Base-by-base conservation (phyloP, 2,888 invertebrate genomes). In the Caenorhabditis uteleia region DNA sequence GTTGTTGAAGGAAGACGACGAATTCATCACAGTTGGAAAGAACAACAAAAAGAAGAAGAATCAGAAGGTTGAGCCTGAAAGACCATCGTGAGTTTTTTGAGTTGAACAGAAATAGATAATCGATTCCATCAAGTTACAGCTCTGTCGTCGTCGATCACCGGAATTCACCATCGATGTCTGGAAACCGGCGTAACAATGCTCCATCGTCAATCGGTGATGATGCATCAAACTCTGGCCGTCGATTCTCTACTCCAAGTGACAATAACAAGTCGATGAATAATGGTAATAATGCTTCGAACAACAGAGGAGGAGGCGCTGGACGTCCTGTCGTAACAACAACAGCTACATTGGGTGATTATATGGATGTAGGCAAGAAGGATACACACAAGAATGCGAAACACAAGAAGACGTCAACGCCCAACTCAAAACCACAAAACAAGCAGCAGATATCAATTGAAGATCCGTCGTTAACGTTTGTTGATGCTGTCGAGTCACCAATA, bases 21-120 rank as follows among this genome's bases (percentile, higher is more conserved):
- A 65, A 25, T 68, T 70, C 34, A 61, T 65, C 14, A 58, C 61
- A 3, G 70, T 68, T 16, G 57, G 51, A 29, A 59, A 50, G 25
- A 59, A 60, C n/a, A 51, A 51, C 25, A 57, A 48, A 23, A 67
- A 68, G 58, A 70, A 70, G 46, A 62, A 56, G 16, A 42, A 50
- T 20, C 34, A 33, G 25, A 25, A n/a, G n/a, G n/a, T n/a, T n/a
- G n/a, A n/a, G n/a, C n/a, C n/a, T n/a, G n/a, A n/a, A n/a, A n/a
- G n/a, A n/a, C n/a, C n/a, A n/a, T n/a, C n/a, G n/a, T n/a, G n/a
- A n/a, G n/a, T n/a, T n/a, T n/a, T n/a, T n/a, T n/a, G n/a, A n/a
- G n/a, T n/a, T n/a, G n/a, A n/a, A n/a, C n/a, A n/a, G n/a, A n/a
- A n/a, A n/a, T n/a, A n/a, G n/a, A n/a, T n/a, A n/a, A n/a, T n/a